Percentiles rank a stretch among this genome's conserved stretches.
These are phyloP conservation scores for Lepidocyrtoides sp. DNA, from an alignment of 2,888 invertebrate species.

Conservation along the genomic window DNA sequence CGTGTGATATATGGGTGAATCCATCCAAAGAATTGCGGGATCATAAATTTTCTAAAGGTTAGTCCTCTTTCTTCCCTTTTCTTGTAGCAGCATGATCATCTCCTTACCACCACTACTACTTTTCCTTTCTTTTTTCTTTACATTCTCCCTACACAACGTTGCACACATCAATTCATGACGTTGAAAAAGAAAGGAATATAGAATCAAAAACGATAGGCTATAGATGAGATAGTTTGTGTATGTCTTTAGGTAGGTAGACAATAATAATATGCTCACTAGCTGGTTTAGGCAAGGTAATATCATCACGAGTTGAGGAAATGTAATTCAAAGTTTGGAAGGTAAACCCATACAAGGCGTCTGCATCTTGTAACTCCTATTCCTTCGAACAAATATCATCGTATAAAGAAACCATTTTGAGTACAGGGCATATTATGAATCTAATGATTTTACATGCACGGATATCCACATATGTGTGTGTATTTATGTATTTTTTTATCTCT, in stretches of 20 bases:
- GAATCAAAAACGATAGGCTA: neutral
- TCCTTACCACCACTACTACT: slow-evolving; percentile 10
- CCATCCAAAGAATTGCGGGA: slow-evolving; percentile 82
- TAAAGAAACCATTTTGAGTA: too few species aligned
- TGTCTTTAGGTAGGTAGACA: neutral
- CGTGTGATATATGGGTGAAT: slow-evolving; percentile 83
- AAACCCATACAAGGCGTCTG: too few species aligned
- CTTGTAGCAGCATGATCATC: slow-evolving; percentile 69
- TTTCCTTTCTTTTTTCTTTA: neutral
- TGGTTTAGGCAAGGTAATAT: too few species aligned
- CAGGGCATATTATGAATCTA: too few species aligned
- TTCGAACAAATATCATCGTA: slow-evolving; percentile 49
- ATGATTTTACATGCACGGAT: too few species aligned
- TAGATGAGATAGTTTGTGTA: neutral
- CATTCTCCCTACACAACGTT: neutral
- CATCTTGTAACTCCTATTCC: too few species aligned
- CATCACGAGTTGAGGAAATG: too few species aligned
- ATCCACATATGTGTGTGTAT: too few species aligned
- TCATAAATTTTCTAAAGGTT: slow-evolving; percentile 83
- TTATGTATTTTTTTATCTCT: too few species aligned
- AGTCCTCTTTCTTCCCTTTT: slow-evolving; percentile 76
- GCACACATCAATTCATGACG: neutral
- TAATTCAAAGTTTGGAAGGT: too few species aligned
- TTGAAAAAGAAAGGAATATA: neutral
- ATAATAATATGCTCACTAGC: too few species aligned